These are phyloP conservation scores for Liasis olivaceus DNA, from an alignment of 2,797 vertebrate genomes.

Conservation along the genomic window DNA sequence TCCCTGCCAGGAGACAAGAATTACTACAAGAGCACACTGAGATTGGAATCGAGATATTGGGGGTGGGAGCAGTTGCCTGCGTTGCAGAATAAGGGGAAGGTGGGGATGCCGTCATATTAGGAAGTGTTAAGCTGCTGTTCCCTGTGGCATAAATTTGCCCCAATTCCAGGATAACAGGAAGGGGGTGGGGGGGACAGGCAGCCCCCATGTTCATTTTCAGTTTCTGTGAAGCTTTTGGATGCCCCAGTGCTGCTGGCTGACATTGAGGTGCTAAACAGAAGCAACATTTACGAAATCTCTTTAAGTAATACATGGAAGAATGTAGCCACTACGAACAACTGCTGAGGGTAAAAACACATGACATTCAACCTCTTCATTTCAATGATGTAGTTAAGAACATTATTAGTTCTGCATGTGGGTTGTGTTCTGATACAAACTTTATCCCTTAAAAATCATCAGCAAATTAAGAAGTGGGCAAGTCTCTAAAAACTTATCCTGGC, in stretches of 20 bases:
- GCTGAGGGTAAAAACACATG: neutral
- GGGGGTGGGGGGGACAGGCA: neutral
- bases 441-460: slow-evolving; percentile 46
- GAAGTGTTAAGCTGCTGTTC: neutral
- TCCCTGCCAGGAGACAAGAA: neutral
- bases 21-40: neutral
- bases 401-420: neutral
- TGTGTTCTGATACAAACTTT: slow-evolving; percentile 39
- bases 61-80: neutral
- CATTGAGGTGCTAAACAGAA: neutral
- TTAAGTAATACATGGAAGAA: neutral
- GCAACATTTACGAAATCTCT: neutral
- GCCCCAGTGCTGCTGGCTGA: neutral
- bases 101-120: neutral
- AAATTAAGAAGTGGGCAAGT: neutral
- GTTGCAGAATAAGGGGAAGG: neutral
- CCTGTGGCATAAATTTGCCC: neutral
- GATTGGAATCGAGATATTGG: neutral
- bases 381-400: neutral
- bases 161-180: neutral
- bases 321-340: neutral
- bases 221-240: neutral
- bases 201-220: neutral
- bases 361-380: neutral
- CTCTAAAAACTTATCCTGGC: slow-evolving; percentile 15